Evolutionary conservation across 1,140 invertebrate genomes (phyloP).

Genomic region (Papilio xuthus): DNA sequence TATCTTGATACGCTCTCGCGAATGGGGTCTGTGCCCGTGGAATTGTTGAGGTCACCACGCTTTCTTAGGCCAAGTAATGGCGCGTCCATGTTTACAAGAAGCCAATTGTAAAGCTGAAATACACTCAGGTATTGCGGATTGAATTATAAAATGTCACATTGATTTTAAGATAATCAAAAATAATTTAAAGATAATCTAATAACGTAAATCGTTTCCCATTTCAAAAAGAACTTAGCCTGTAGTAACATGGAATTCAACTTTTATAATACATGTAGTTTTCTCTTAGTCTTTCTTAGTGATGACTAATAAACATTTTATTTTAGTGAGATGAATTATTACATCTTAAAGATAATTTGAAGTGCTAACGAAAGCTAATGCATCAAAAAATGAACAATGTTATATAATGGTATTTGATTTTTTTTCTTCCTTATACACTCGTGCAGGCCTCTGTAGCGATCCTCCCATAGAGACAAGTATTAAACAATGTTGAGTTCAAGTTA

Average conservation of each 20-base stretch:
- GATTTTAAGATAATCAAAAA: background rate
- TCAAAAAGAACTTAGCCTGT: background rate
- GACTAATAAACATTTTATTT: background rate
- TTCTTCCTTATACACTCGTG: background rate
- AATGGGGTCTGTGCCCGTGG: slow-evolving; percentile 41
- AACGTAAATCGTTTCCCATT: background rate
- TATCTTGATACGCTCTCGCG: slow-evolving; percentile 42
- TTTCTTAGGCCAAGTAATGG: slow-evolving; percentile 60
- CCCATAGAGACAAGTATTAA: slow-evolving; percentile 15
- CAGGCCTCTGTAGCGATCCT: background rate
- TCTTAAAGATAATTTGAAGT: background rate
- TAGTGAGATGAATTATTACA: background rate
- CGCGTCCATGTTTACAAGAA: slow-evolving; percentile 46
- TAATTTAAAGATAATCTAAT: background rate
- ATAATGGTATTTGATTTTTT: slow-evolving; percentile 1
- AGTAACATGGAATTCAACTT: background rate
- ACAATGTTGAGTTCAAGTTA: slow-evolving; percentile 11
- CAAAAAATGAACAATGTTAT: background rate
- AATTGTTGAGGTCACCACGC: slow-evolving; percentile 57
- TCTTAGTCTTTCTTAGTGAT: background rate
- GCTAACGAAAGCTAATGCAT: background rate
- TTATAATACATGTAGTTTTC: background rate
- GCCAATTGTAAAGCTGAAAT: slow-evolving; percentile 49
- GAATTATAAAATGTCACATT: slow-evolving; percentile 38
- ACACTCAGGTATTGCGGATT: slow-evolving; percentile 51